These are phyloP conservation scores for Epinephelus cyanopodus DNA, from an alignment of 2,113 vertebrate genomes.

Conservation along the genomic window DNA sequence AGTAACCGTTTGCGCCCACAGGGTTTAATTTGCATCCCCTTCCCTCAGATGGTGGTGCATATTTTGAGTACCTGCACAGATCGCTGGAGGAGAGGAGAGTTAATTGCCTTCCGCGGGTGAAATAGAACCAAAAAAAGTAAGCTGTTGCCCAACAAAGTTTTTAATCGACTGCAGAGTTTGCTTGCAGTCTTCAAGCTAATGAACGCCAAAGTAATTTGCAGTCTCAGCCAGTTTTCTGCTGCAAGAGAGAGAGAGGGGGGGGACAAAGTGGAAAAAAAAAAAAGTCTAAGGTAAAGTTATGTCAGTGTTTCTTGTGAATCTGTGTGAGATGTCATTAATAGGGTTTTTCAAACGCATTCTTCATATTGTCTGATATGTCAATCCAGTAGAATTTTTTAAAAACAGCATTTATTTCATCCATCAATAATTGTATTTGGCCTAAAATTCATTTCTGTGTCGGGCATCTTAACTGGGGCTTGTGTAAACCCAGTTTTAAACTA, in stretches of 20 bases:
- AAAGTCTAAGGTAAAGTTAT: neutral
- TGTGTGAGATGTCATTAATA: neutral
- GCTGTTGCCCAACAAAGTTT: conserved; percentile 35
- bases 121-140: conserved; percentile 20
- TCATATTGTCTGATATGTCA: neutral
- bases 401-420: too few species aligned
- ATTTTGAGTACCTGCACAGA: conserved; percentile 47
- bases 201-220: conserved; percentile 39
- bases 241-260: neutral
- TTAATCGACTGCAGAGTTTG: conserved; percentile 45
- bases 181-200: conserved; percentile 38
- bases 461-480: too few species aligned
- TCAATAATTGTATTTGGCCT: too few species aligned
- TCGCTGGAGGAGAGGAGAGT: conserved; percentile 36
- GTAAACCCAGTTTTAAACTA: too few species aligned
- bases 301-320: neutral
- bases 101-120: conserved; percentile 54
- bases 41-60: conserved; percentile 21
- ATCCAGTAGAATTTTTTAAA: neutral
- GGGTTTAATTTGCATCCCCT: conserved; percentile 52
- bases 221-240: conserved; percentile 34
- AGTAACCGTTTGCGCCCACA: conserved; percentile 10
- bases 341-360: neutral
- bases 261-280: neutral
- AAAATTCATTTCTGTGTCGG: too few species aligned